Base-by-base conservation (phyloP, 2,797 vertebrate genomes). In the Botia almorhae region DNA sequence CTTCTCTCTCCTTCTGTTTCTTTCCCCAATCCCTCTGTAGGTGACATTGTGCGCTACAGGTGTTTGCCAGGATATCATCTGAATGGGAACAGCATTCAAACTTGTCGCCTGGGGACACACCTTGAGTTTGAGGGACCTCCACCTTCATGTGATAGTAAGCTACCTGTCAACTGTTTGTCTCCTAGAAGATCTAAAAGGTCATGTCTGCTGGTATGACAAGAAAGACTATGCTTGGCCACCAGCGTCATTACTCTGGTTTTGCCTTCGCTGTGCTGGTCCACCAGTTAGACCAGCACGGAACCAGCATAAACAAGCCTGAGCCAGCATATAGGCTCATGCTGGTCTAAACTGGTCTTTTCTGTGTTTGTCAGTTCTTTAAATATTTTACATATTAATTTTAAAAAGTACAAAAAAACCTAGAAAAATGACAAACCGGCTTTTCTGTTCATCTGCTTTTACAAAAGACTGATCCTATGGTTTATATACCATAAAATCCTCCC, bases 61-160 rank as follows among this genome's bases (percentile, higher is more conserved):
- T 99, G 97, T 90, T 93, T 98, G 4, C 96, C 96, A 0, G 97
- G 97, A 79, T 99, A 97, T 83, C 96, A 95, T 72, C 87, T 99
- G 76, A 95, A 93, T 1, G 98, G 97, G 8, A 98, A 90, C 77
- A 96, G 96, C 85, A 97, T 98, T 85, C 91, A 96, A 85, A 97
- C 96, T 56, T 99, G 98, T 90, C 95, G 93, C 0, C 89, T 99
- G 1, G 95, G 96, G 68, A 96, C 95, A 4, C 94, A 96, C 70
- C 94, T 99, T 13, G 96, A 98, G 89, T 99, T 99, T 51, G 96
- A 98, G 85, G 97, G 97, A 0, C 96, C 96, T 50, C 97, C 96
- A 0, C 98, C 97, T 4, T 95, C 96, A 0, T 99, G 98, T 83
- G 98, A 99, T 91, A 97, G 98, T 99, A 89, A 93, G 93, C 7